Base-by-base conservation (phyloP, 1,140 invertebrate species). In the Mya arenaria region DNA sequence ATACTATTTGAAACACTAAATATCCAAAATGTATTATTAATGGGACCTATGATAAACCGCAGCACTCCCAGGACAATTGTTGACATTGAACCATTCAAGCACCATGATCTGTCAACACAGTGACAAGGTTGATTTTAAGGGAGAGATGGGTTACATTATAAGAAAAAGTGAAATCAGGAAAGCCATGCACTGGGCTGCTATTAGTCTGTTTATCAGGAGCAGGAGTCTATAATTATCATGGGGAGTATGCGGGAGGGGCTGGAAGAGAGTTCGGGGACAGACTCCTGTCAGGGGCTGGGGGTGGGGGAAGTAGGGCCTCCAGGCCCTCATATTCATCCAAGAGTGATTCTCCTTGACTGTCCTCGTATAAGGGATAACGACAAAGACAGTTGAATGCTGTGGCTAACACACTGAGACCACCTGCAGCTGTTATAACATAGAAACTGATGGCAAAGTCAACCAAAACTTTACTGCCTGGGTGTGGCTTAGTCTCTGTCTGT, bases 401-500 rank as follows among this genome's bases (percentile, higher is more conserved):
- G 15, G 90, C 91, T 34, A 92, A 65, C 23, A 92, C 90, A 60
- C 91, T 89, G 41, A 92, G 73, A 0, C 84, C 88, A 23, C 92
- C 92, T 34, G 91, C 92, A 48, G 90, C 90, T 23, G 92, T 87
- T 2, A 93, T 84, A n/a, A 93, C 84, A 75, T 92, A 93, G 66
- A 93, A 93, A 71, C 91, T 91, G 58, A 92, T 87, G 60, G 90
- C 91, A 87, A 93, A 92, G 28, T 89, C 88, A 1, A 93, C 91
- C 8, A 89, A 82, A 10, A 92, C 89, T 73, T 90, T 90, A 48
- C 85, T 90, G 30, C 89, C 90, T 34, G 71, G 73, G 65, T 89
- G 84, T 2, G 82, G 58, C 58, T 90, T 90, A 3, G 87, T 90
- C 19, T 74, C 19, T 65, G 86, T 87, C 74, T 93, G 92, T 10